Base-by-base conservation (phyloP, 2,797 vertebrate genomes). In the Lemur catta region DNA sequence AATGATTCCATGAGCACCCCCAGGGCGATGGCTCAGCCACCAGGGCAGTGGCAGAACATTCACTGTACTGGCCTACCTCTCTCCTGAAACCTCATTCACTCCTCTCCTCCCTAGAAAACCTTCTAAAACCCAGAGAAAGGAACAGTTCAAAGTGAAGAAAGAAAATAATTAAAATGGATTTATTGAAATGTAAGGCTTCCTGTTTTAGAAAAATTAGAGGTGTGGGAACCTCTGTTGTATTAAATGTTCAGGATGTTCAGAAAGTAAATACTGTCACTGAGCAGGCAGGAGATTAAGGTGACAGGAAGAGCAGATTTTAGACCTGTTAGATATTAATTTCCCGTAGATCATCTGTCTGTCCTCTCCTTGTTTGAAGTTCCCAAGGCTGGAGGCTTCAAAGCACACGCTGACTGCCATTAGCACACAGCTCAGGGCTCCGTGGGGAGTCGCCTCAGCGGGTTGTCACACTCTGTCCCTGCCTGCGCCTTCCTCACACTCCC, bases 281-380 rank as follows among this genome's bases (percentile, higher is more conserved):
- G 97, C 76, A 95, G 92, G 75, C 82, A 59, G 96, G 93, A 98
- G 98, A 98, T 97, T 81, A 86, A 97, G 97, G 98, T 78, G 96
- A 97, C 98, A 97, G 0, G 17, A 92, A 97, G 97, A 98, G 96
- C 96, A 92, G 98, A 97, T 98, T 98, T 98, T 98, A 98, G 98
- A 97, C 96, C 98, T 5, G 97, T 98, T 98, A 98, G 98, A 95
- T 98, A 98, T 98, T 98, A 98, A 98, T 98, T 98, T 98, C 98
- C 96, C 97, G 52, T 96, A 97, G 96, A 98, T 98, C 98, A 98
- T 98, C 98, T 52, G 89, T 98, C 98, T 93, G 97, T 98, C 98
- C 98, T 98, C 97, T 79, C 97, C 97, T 98, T 69, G 86, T 98
- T 98, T 98, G 98, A 98, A 98, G 98, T 80, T 97, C 97, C 97